Conservation (phyloP, 2,113 vertebrate species). For the Lophura nycthemera region DNA sequence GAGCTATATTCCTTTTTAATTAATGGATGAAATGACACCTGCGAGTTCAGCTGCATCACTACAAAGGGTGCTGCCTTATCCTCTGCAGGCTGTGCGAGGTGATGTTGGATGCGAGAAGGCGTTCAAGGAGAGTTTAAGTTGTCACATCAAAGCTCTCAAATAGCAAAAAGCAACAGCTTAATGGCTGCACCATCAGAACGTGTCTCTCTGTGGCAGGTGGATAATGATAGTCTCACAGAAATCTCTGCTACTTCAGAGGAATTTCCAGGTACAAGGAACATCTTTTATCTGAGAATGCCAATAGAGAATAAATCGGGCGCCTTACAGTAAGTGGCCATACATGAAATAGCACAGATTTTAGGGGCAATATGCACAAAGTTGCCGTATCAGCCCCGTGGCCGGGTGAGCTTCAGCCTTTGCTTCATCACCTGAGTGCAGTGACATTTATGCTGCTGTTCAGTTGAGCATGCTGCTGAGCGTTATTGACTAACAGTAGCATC, state of each 20-base stretch:
- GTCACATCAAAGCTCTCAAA: neutral
- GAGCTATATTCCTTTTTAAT: neutral
- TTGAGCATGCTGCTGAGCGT: rapidly evolving
- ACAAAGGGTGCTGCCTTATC: neutral
- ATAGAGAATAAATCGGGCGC: neutral
- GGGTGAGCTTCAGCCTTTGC: neutral
- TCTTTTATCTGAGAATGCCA: neutral
- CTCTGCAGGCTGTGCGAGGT: neutral
- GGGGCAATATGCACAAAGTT: neutral
- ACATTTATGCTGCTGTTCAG: neutral
- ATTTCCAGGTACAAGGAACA: neutral
- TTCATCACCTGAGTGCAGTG: neutral
- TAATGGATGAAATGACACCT: neutral
- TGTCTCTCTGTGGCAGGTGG: neutral
- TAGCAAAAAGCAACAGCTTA: neutral
- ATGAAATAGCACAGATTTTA: neutral
- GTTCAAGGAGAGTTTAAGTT: neutral
- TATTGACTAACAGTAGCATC: neutral
- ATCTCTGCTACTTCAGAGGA: rapidly evolving
- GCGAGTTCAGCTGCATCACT: neutral
- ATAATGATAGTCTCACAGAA: neutral
- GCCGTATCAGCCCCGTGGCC: rapidly evolving
- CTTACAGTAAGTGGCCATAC: neutral
- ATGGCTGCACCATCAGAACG: neutral
- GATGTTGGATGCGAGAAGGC: neutral